A percentile compares a stretch with the other conserved stretches of the same genome.
Conservation (phyloP, 1,140 invertebrate species). For the Phymastichus coffea region DNA sequence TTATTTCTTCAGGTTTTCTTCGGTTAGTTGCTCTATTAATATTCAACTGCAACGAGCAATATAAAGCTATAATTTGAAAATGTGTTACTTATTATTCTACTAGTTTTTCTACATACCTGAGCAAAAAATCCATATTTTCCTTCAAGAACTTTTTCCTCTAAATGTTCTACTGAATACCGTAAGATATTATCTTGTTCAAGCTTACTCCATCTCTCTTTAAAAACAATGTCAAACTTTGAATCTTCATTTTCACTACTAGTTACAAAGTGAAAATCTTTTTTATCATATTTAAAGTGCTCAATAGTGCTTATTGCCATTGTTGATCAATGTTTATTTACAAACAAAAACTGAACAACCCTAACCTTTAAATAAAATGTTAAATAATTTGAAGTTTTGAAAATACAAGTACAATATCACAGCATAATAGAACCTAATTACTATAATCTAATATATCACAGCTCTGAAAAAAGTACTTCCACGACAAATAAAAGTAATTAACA, state of each 20-base stretch:
- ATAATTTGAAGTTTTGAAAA: background rate
- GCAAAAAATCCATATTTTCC: constrained; percentile 50
- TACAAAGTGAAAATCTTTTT: constrained; percentile 28
- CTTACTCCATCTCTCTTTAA: constrained; percentile 42
- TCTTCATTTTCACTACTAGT: constrained; percentile 28
- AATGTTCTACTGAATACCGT: constrained; percentile 45
- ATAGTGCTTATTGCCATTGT: background rate
- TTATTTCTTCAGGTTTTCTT: constrained; percentile 63
- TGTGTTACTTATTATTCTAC: background rate
- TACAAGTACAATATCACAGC: background rate
- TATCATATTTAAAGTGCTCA: background rate
- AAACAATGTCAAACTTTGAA: constrained; percentile 41
- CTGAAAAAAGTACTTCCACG: too few species aligned
- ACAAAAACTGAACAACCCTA: background rate
- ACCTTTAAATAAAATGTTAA: background rate
- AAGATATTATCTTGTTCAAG: constrained; percentile 39
- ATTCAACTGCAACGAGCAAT: constrained; percentile 62
- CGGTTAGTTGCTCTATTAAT: constrained; percentile 60
- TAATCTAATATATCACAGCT: background rate
- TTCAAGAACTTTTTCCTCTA: constrained; percentile 43
- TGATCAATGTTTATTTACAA: background rate
- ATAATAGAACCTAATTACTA: background rate
- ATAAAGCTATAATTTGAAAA: constrained; percentile 12
- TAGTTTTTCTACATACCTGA: constrained; percentile 45
- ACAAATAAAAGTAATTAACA: too few species aligned